These are phyloP conservation scores for Rachycentron canadum DNA, from an alignment of 2,797 vertebrate species.

Conservation along the genomic window DNA sequence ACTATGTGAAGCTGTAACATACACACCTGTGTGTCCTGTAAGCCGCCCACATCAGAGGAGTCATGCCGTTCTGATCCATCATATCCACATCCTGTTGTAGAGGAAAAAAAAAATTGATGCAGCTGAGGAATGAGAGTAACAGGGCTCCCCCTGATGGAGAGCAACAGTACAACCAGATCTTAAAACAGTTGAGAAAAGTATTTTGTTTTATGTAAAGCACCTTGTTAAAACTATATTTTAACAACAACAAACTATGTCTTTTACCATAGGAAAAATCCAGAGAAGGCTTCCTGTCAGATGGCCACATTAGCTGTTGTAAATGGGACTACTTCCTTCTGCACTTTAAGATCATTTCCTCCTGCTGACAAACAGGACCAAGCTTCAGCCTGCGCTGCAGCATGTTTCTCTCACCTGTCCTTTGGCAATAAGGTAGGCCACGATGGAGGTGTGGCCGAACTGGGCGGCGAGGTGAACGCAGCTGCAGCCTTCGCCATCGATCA, in stretches of 20 bases:
- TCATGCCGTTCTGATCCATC: constrained; percentile 99
- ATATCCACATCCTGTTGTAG: constrained; percentile 94
- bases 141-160: constrained; percentile 68
- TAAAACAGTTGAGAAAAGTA: background rate
- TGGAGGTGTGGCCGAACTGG: constrained; percentile 99
- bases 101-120: background rate
- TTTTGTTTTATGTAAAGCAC: background rate
- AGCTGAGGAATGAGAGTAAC: background rate
- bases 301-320: background rate
- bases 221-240: background rate
- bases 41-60: constrained; percentile 99
- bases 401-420: constrained; percentile 93
- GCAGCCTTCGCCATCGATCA: constrained; percentile 98
- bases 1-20: background rate
- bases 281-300: background rate
- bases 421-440: constrained; percentile 98
- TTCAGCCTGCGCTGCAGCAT: background rate
- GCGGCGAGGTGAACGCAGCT: constrained; percentile 98
- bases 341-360: background rate
- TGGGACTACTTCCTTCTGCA: accelerated
- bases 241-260: no score
- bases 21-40: constrained; percentile 97
- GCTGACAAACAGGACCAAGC: background rate
- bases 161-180: background rate
- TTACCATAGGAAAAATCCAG: background rate